Evolutionary conservation across 2,113 vertebrate genomes (phyloP).

Genomic region (Panthera tigris): DNA sequence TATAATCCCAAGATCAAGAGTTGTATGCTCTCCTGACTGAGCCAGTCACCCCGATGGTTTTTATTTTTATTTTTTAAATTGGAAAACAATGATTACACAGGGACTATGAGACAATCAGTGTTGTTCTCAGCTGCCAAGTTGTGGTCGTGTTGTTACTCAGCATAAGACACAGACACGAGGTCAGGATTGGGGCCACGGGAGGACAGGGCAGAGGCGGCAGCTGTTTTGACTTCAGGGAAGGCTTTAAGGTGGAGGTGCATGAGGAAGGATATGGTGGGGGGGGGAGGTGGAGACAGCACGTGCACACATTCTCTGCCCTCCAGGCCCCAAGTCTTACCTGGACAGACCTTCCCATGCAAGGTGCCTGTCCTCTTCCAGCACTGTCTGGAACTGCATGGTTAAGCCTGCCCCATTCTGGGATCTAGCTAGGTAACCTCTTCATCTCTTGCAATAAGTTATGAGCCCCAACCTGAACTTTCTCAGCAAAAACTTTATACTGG

Average conservation of each 20-base stretch:
- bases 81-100: not conserved
- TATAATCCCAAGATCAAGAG: not conserved
- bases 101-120: not conserved
- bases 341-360: rapidly evolving
- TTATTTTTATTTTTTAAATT: not conserved
- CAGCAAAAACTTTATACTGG: not conserved
- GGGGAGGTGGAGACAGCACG: rapidly evolving
- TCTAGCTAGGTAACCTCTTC: not conserved
- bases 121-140: not conserved
- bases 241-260: not conserved
- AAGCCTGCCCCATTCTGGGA: not conserved
- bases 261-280: not conserved
- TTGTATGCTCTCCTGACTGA: not conserved
- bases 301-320: not conserved
- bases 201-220: not conserved
- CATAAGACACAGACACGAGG: not conserved
- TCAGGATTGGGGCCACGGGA: not conserved
- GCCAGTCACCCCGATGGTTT: not conserved
- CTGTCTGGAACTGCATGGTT: not conserved
- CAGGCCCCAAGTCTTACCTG: not conserved
- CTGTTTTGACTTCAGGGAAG: not conserved
- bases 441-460: not conserved
- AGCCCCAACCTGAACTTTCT: not conserved
- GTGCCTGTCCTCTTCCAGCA: not conserved
- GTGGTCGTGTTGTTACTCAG: not conserved